A percentile compares a stretch with the other conserved stretches of the same genome.
phyloP scores from a whole-genome alignment of 2,113 vertebrate species.

The Semicossyphus pulcher region DNA sequence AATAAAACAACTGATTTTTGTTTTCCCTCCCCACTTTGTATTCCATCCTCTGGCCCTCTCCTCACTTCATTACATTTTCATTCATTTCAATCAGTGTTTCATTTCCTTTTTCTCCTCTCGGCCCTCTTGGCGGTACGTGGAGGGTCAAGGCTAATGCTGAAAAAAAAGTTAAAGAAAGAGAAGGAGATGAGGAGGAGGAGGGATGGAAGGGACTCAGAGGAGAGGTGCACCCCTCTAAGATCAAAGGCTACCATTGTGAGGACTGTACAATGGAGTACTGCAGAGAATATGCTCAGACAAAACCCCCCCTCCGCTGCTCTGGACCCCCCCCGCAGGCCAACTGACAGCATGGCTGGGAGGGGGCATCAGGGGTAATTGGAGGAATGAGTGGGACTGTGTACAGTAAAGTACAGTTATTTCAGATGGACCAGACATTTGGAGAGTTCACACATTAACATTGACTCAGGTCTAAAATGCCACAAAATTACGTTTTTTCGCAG shows the following conservation, averaged over 20 bases:
- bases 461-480: not conserved
- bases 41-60: constrained; percentile 25
- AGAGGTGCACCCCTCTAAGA: constrained; percentile 68
- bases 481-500: not conserved
- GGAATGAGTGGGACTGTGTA: constrained; percentile 40
- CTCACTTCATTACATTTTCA: constrained; percentile 64
- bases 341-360: constrained; percentile 61
- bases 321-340: constrained; percentile 49
- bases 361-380: constrained; percentile 41
- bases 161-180: constrained; percentile 26
- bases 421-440: constrained; percentile 12
- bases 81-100: constrained; percentile 70
- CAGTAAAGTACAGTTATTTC: constrained; percentile 46
- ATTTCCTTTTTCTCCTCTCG: constrained; percentile 59
- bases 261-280: constrained; percentile 76
- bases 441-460: not conserved
- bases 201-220: constrained; percentile 4
- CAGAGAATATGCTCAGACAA: constrained; percentile 46
- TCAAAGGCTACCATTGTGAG: constrained; percentile 83
- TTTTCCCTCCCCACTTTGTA: constrained; percentile 22
- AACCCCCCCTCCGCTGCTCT: not conserved
- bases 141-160: constrained; percentile 53
- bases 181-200: constrained; percentile 5
- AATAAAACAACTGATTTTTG: constrained; percentile 56
- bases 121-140: constrained; percentile 50